Evolutionary conservation across 2,113 vertebrate species (phyloP), one percentile per base, ranked within the genome.

Genomic region (Ammospiza nelsoni): DNA sequence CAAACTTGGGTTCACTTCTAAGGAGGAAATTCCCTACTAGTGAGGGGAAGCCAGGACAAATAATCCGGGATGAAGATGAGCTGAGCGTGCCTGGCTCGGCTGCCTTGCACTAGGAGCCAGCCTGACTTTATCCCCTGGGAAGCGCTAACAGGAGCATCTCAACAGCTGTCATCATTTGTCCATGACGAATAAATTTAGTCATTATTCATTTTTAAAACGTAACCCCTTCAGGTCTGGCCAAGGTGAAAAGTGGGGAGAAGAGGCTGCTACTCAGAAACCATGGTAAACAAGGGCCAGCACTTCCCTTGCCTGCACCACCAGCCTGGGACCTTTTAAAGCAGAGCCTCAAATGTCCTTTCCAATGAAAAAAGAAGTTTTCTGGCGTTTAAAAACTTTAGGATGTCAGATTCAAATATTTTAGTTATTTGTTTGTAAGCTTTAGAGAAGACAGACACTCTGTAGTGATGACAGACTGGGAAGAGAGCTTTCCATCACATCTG

Each of bases 81-180:
- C 76, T 37, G 84, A 51, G 57, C 74, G 71, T 84, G 88, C 85
- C 63, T 48, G 58, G 71, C 92, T 83, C 59, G 63, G 72, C 84
- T 78, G 92, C 67, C 76, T 94, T 76, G 73, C 72, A 55, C 82
- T 58, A 78, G 94, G 80, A 94, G 75, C 80, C 92, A 95, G 78
- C 75, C 92, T 92, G 84, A 95, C 92, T 94, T 90, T 72, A 86
- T 97, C 94, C 93, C 95, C 79, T 72, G 76, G 96, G 94, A 93
- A 92, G 86, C 67, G 39, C 95, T 96, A 97, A 95, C 84, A 87
- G 84, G 89, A 96, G 82, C 95, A 96, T 95, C 84, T 87, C 80
- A 96, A 97, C 87, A 93, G 92, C 95, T 94, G 92, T 97, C 96
- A 96, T 92, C 84, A 14, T 90, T 93, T 90, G 55, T 87, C 95